These are phyloP conservation scores for Mythimna impura DNA, from an alignment of 2,888 invertebrate genomes.

Conservation along the genomic window DNA sequence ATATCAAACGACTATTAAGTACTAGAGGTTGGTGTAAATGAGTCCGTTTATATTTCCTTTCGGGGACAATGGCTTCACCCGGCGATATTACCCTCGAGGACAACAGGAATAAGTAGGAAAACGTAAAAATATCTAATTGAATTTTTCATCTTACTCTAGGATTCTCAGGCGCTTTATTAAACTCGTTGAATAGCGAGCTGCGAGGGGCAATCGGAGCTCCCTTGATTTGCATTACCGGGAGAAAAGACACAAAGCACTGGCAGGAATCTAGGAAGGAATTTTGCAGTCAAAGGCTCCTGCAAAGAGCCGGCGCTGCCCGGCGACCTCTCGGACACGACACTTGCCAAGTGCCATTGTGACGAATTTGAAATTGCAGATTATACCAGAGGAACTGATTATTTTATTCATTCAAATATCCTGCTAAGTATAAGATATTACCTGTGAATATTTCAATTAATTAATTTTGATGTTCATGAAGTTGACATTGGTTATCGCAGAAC, in stretches of 20 bases:
- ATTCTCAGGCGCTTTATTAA: conserved; percentile 79
- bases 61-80: conserved; percentile 70
- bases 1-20: conserved; percentile 73
- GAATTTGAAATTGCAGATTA: conserved; percentile 45
- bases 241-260: conserved; percentile 75
- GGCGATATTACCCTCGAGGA: conserved; percentile 74
- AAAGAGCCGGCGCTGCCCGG: conserved; percentile 37
- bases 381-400: conserved; percentile 2
- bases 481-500: background rate
- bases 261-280: conserved; percentile 71
- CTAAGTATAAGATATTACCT: background rate
- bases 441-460: background rate
- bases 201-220: conserved; percentile 77
- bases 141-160: conserved; percentile 81
- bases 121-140: conserved; percentile 83
- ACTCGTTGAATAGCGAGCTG: conserved; percentile 76
- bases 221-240: conserved; percentile 81
- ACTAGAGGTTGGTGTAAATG: conserved; percentile 78
- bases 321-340: conserved; percentile 48
- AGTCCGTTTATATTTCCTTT: conserved; percentile 74
- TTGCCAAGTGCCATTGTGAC: conserved; percentile 30
- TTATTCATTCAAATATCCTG: background rate
- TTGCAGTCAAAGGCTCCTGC: conserved; percentile 71
- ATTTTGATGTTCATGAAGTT: background rate
- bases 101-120: conserved; percentile 73